Evolutionary conservation across 2,113 vertebrate species (phyloP).

Genomic region (Urocitellus parryii): DNA sequence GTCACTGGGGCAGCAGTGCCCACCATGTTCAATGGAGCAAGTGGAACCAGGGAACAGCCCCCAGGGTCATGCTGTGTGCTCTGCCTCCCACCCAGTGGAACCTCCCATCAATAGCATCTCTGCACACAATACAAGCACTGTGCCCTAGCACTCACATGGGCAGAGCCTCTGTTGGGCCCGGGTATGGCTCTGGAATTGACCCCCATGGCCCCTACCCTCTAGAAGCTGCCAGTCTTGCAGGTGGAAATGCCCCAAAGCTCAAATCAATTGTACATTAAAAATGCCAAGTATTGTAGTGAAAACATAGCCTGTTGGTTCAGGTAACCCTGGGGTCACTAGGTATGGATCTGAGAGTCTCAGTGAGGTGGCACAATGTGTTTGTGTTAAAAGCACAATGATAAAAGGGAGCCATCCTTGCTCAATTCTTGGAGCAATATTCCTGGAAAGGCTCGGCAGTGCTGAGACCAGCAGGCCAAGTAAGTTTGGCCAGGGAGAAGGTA

Average conservation of each 20-base stretch:
- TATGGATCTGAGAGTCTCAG: background rate
- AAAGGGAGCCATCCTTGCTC: background rate
- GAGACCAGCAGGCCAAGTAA: background rate
- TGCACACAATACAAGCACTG: background rate
- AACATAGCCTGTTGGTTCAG: too few species aligned
- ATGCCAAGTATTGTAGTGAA: background rate
- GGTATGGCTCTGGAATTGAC: background rate
- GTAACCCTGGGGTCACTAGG: background rate
- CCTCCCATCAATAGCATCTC: too few species aligned
- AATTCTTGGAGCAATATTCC: background rate
- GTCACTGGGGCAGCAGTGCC: constrained; percentile 33
- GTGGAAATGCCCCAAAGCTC: background rate
- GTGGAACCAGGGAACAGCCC: background rate
- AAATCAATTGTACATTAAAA: background rate
- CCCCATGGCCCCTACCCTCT: background rate
- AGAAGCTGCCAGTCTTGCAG: background rate
- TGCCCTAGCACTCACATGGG: background rate
- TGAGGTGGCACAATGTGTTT: background rate
- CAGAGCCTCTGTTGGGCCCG: too few species aligned
- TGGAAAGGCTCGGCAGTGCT: background rate
- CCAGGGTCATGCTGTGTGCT: background rate
- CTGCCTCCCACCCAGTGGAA: too few species aligned
- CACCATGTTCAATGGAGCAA: background rate
- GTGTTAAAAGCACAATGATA: background rate
- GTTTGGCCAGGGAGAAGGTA: background rate